Percentiles rank a stretch among this genome's conserved stretches.
phyloP scores from a whole-genome alignment of 2,888 invertebrate species.

The Amphipoea lucens region DNA sequence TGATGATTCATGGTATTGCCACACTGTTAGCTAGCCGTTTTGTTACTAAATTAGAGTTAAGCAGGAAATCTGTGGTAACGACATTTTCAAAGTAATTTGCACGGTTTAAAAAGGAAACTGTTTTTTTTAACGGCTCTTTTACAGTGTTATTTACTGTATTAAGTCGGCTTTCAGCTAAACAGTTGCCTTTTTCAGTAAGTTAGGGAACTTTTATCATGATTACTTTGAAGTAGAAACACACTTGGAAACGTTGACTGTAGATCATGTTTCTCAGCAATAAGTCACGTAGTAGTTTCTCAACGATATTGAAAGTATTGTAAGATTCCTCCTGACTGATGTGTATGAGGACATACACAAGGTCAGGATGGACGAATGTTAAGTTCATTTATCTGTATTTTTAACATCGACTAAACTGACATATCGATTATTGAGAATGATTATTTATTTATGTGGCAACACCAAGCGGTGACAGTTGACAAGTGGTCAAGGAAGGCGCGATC shows the following conservation, averaged over 20 bases:
- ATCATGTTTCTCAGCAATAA: background rate
- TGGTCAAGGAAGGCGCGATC: no score
- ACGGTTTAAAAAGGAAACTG: conserved; percentile 52
- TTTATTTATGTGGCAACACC: no score
- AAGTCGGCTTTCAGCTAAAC: conserved; percentile 42
- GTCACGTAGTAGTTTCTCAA: background rate
- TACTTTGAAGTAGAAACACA: conserved; percentile 6
- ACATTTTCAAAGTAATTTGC: conserved; percentile 61
- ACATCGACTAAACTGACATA: background rate
- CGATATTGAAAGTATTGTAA: background rate
- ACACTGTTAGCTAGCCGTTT: conserved; percentile 54
- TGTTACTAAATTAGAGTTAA: conserved; percentile 66
- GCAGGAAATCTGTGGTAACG: conserved; percentile 60
- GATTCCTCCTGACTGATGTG: conserved; percentile 4
- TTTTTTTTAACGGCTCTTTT: conserved; percentile 51
- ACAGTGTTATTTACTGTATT: conserved; percentile 45
- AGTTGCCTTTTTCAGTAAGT: conserved; percentile 45
- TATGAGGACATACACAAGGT: background rate
- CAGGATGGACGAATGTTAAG: background rate
- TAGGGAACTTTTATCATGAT: conserved; percentile 20
- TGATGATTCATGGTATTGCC: conserved; percentile 63
- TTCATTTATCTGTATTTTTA: background rate
- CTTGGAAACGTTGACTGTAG: background rate
- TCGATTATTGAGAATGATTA: no score
- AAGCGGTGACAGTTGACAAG: no score